These are phyloP conservation scores for Cotesia typhae DNA, from an alignment of 1,140 invertebrate genomes.

Conservation along the genomic window DNA sequence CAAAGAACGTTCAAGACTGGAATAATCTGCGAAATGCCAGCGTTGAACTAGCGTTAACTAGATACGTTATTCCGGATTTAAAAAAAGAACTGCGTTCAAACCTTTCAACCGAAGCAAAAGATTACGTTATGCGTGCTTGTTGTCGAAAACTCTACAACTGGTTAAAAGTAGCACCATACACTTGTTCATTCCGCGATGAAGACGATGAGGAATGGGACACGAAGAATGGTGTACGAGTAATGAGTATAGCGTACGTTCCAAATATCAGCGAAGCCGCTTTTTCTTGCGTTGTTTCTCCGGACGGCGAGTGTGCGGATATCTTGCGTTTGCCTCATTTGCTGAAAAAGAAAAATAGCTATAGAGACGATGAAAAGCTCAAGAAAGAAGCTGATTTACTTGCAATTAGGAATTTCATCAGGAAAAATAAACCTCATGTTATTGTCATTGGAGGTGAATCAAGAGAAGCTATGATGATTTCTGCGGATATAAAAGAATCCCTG, in stretches of 20 bases:
- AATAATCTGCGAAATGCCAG: constrained; percentile 88
- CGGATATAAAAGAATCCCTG: constrained; percentile 84
- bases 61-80: constrained; percentile 90
- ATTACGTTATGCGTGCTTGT: constrained; percentile 86
- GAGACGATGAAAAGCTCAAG: constrained; percentile 75
- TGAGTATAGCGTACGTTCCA: constrained; percentile 88
- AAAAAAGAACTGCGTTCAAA: constrained; percentile 86
- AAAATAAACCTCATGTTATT: constrained; percentile 94
- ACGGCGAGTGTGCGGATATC: constrained; percentile 93
- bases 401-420: constrained; percentile 85
- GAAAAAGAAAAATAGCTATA: constrained; percentile 81
- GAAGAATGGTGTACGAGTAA: constrained; percentile 83
- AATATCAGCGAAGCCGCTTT: constrained; percentile 90
- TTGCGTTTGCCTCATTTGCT: constrained; percentile 85
- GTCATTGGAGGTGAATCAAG: constrained; percentile 90
- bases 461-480: constrained; percentile 85
- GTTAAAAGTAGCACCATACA: constrained; percentile 89
- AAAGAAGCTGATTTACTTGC: constrained; percentile 85
- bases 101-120: constrained; percentile 87
- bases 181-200: constrained; percentile 79
- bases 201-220: constrained; percentile 94
- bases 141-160: constrained; percentile 88
- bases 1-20: constrained; percentile 96
- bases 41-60: constrained; percentile 86
- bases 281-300: constrained; percentile 83